phyloP scores from a whole-genome alignment of 2,113 vertebrate species.

The Ceyx cyanopectus region DNA sequence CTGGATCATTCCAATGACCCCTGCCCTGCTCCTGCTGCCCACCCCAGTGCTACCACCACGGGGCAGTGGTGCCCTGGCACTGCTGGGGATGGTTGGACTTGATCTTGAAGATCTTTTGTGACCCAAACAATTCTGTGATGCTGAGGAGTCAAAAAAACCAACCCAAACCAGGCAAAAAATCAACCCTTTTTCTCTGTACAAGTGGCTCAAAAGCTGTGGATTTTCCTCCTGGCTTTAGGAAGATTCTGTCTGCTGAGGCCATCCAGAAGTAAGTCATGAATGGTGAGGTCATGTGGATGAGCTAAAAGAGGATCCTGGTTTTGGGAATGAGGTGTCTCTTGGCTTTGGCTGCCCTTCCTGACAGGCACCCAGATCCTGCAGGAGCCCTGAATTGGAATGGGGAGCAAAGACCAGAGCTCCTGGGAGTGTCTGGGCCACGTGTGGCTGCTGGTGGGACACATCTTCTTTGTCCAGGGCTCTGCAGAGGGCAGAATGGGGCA shows the following conservation, averaged over 20 bases:
- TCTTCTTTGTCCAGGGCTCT: not conserved
- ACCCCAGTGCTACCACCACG: no score
- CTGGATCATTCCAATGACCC: no score
- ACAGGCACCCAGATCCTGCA: not conserved
- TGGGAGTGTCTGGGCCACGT: rapidly evolving
- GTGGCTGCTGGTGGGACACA: not conserved
- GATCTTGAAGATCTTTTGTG: not conserved
- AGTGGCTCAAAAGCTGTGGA: not conserved
- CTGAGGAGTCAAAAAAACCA: no score
- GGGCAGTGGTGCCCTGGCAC: no score
- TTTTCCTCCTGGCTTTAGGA: not conserved
- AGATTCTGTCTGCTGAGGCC: rapidly evolving
- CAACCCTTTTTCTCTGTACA: not conserved
- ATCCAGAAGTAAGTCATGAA: not conserved
- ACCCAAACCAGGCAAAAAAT: not conserved
- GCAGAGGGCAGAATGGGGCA: not conserved
- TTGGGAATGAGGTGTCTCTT: not conserved
- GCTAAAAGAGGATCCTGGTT: not conserved
- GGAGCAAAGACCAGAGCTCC: not conserved
- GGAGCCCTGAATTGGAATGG: not conserved
- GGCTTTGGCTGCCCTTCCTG: not conserved
- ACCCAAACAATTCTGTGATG: not conserved
- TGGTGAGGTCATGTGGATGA: not conserved
- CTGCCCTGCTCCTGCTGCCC: no score
- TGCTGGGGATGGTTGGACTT: no score